Conservation (phyloP, 1,140 invertebrate genomes). For the Aphelinus certus region DNA sequence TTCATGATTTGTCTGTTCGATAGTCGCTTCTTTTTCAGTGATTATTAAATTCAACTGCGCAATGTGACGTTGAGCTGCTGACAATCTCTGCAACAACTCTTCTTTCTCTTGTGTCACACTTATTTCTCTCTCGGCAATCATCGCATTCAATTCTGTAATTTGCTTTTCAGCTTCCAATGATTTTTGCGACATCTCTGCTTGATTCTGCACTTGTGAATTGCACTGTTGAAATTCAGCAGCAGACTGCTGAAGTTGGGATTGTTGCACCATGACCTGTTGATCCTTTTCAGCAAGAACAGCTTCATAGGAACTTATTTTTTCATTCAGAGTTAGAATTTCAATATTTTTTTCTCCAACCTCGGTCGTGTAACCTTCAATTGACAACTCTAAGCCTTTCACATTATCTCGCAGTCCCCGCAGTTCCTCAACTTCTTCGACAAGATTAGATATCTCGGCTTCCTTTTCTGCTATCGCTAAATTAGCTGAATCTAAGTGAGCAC, state of each 20-base stretch:
- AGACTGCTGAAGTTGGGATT: background rate
- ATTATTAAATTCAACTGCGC: conserved; percentile 18
- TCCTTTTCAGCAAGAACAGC: background rate
- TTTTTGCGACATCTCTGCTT: background rate
- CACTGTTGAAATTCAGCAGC: background rate
- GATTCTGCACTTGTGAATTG: background rate
- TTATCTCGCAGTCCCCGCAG: background rate
- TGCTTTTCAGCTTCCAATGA: background rate
- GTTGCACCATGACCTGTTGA: background rate
- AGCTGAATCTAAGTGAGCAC: conserved; percentile 12
- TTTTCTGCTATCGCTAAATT: background rate
- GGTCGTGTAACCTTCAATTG: conserved; percentile 15
- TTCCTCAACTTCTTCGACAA: background rate
- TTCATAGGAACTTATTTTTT: background rate
- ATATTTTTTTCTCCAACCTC: background rate
- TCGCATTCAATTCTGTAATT: background rate
- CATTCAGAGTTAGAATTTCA: background rate
- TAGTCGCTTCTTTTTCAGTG: conserved; percentile 40
- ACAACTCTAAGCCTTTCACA: background rate
- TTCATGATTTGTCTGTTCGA: conserved; percentile 39
- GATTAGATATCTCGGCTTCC: conserved; percentile 47
- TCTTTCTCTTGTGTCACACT: too few species aligned
- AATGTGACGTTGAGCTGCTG: conserved; percentile 1
- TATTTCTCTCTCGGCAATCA: too few species aligned
- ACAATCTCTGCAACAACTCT: too few species aligned